A percentile compares a stretch with the other conserved stretches of the same genome.
Evolutionary conservation across 2,888 invertebrate species (phyloP).

Genomic region (Escarpia spicata): DNA sequence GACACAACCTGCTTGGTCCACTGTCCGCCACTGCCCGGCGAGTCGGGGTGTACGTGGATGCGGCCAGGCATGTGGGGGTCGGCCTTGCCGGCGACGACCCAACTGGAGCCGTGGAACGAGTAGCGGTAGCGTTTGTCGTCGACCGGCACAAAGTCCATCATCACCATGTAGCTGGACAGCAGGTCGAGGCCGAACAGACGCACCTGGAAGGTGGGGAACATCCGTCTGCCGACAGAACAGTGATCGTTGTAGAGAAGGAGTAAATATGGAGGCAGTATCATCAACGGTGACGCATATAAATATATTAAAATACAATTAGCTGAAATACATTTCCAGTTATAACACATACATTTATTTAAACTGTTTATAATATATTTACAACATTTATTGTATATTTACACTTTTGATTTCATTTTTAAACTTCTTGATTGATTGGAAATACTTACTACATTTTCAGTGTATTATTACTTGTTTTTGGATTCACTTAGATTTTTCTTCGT

Average conservation of each 20-base stretch:
- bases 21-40: constrained; percentile 90
- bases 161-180: constrained; percentile 86
- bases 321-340: too few species aligned
- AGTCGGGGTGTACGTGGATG: constrained; percentile 96
- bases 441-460: too few species aligned
- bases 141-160: constrained; percentile 94
- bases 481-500: too few species aligned
- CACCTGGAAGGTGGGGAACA: constrained; percentile 93
- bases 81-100: constrained; percentile 68
- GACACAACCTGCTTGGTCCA: constrained; percentile 98
- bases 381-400: too few species aligned
- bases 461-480: too few species aligned
- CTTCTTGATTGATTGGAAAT: too few species aligned
- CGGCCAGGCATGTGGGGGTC: constrained; percentile 85
- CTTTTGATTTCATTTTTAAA: too few species aligned
- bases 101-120: constrained; percentile 76
- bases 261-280: neutral
- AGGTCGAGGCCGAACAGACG: constrained; percentile 89
- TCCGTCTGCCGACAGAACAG: constrained; percentile 71
- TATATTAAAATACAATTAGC: too few species aligned
- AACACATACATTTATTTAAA: too few species aligned
- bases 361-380: too few species aligned
- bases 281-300: too few species aligned
- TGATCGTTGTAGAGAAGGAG: neutral
- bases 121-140: constrained; percentile 97